A percentile compares a stretch with the other conserved stretches of the same genome.
These are phyloP conservation scores for Drosophila maculinotata DNA, from an alignment of 2,888 invertebrate genomes.

Conservation along the genomic window DNA sequence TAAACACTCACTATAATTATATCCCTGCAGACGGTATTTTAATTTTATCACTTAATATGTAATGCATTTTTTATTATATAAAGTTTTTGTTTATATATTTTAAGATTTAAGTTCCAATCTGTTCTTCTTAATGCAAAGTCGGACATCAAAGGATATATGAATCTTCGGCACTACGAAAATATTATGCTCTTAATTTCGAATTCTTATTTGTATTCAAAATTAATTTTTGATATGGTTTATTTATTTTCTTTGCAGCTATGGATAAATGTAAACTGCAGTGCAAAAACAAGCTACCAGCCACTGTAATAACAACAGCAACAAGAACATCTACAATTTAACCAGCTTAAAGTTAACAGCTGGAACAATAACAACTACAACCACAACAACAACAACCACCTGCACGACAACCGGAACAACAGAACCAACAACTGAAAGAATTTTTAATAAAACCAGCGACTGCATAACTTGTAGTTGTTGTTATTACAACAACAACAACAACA, in stretches of 20 bases:
- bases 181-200: not conserved
- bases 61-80: not conserved
- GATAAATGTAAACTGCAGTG: constrained; percentile 58
- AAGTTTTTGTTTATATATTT: not conserved
- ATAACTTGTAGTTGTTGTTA: constrained; percentile 32
- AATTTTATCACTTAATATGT: no score
- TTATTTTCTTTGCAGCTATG: constrained; percentile 51
- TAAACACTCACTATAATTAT: not conserved
- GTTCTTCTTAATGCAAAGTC: no score
- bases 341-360: no score
- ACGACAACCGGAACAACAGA: constrained; percentile 18
- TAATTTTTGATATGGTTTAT: not conserved
- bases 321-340: constrained; percentile 1
- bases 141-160: no score
- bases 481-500: constrained; percentile 31
- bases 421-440: constrained; percentile 31
- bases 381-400: constrained; percentile 22
- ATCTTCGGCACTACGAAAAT: no score
- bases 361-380: constrained; percentile 29
- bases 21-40: not conserved
- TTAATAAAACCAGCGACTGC: constrained; percentile 28
- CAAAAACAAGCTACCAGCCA: constrained; percentile 27
- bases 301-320: constrained; percentile 31
- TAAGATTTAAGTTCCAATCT: no score
- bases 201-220: constrained; percentile 5